Evolutionary conservation across 2,888 invertebrate species (phyloP).

Genomic region (Catocala nupta): DNA sequence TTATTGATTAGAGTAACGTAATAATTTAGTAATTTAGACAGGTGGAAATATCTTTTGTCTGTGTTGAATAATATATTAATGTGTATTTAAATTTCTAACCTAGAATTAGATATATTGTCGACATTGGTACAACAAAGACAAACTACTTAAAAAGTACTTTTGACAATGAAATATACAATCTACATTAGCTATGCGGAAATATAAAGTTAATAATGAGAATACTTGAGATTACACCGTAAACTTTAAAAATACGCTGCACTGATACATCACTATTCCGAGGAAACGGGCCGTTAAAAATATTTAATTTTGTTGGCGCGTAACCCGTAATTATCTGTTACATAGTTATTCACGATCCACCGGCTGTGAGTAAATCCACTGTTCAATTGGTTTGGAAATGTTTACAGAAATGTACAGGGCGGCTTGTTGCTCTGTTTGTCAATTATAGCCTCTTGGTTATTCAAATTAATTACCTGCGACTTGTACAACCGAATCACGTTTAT

Average conservation of each 20-base stretch:
- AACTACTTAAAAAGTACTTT: background rate
- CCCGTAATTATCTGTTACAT: slow-evolving; percentile 74
- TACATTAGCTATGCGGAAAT: slow-evolving; percentile 7
- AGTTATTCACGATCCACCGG: slow-evolving; percentile 69
- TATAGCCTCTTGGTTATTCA: slow-evolving; percentile 37
- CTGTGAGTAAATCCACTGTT: slow-evolving; percentile 66
- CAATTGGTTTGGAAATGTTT: slow-evolving; percentile 57
- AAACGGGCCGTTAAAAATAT: slow-evolving; percentile 77
- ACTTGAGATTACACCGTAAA: slow-evolving; percentile 7
- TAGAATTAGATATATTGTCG: slow-evolving; percentile 34
- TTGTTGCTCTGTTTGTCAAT: slow-evolving; percentile 46
- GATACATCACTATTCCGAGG: slow-evolving; percentile 69
- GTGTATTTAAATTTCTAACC: slow-evolving; percentile 41
- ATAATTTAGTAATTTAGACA: slow-evolving; percentile 45
- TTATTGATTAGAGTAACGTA: slow-evolving; percentile 35
- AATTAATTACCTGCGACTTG: slow-evolving; percentile 37
- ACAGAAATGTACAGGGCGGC: slow-evolving; percentile 43
- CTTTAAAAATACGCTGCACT: slow-evolving; percentile 26
- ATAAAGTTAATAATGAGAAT: background rate
- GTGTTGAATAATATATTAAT: slow-evolving; percentile 42
- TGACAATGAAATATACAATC: slow-evolving; percentile 22
- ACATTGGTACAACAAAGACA: slow-evolving; percentile 20
- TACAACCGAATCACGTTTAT: slow-evolving; percentile 11
- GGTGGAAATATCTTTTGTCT: slow-evolving; percentile 41
- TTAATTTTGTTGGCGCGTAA: slow-evolving; percentile 77